phyloP scores from a whole-genome alignment of 2,888 invertebrate genomes.

The Nomada flava region DNA sequence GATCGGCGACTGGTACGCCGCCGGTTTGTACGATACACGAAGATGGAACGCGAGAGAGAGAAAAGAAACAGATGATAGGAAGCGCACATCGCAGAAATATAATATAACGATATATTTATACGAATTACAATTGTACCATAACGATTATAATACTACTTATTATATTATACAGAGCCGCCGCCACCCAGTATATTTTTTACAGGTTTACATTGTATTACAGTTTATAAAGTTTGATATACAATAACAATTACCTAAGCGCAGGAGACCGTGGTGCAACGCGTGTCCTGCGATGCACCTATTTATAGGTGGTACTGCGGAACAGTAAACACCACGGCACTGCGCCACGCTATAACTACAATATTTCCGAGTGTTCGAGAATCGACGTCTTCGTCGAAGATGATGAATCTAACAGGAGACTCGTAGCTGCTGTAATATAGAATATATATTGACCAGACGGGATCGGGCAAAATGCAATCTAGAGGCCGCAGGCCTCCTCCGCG shows the following conservation, averaged over 20 bases:
- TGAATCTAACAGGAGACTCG: neutral
- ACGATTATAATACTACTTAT: slow-evolving; percentile 83
- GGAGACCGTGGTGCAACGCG: slow-evolving; percentile 62
- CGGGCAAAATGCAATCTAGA: neutral
- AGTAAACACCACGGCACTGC: slow-evolving; percentile 60
- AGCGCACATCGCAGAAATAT: slow-evolving; percentile 77
- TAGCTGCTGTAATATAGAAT: neutral
- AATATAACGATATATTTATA: slow-evolving; percentile 84
- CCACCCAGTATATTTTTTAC: slow-evolving; percentile 85
- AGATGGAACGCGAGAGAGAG: slow-evolving; percentile 25
- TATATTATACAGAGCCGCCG: slow-evolving; percentile 84
- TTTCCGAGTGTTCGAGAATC: slow-evolving; percentile 71
- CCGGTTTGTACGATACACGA: slow-evolving; percentile 41
- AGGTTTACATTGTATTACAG: slow-evolving; percentile 85
- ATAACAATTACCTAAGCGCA: slow-evolving; percentile 80
- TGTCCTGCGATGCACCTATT: slow-evolving; percentile 58
- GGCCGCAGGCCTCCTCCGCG: neutral
- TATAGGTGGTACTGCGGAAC: slow-evolving; percentile 60
- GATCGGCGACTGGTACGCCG: slow-evolving; percentile 27
- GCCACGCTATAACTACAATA: slow-evolving; percentile 73
- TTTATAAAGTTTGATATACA: slow-evolving; percentile 85
- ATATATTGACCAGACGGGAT: slow-evolving; percentile 5
- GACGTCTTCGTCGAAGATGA: slow-evolving; percentile 40
- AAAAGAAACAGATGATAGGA: slow-evolving; percentile 39
- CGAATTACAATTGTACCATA: slow-evolving; percentile 82